phyloP scores from a whole-genome alignment of 2,888 invertebrate genomes.

The Amblyjoppa proteus region DNA sequence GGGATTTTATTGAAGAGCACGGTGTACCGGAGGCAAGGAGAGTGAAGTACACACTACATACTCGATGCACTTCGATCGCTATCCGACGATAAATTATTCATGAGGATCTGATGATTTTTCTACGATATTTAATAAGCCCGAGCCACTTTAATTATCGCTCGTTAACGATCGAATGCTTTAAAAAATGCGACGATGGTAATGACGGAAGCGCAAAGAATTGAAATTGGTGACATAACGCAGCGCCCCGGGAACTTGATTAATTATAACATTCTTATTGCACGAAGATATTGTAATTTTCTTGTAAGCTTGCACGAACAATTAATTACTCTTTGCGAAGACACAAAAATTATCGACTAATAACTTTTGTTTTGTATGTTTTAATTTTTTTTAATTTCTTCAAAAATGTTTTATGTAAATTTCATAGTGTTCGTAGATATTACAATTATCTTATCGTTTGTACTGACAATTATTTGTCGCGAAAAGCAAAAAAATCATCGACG shows the following conservation, averaged over 20 bases:
- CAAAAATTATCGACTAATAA: too few relatives aligned
- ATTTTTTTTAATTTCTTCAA: too few relatives aligned
- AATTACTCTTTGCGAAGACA: too few relatives aligned
- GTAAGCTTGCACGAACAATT: too few relatives aligned
- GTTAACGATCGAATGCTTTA: slow-evolving; percentile 57
- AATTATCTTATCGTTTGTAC: too few relatives aligned
- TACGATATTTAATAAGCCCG: slow-evolving; percentile 52
- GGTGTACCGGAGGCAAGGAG: slow-evolving; percentile 7
- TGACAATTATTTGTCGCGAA: too few relatives aligned
- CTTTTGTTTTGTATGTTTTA: too few relatives aligned
- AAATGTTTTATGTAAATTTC: too few relatives aligned
- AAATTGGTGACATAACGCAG: slow-evolving; percentile 57
- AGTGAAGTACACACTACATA: background rate
- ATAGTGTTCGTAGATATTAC: too few relatives aligned
- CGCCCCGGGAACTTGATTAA: slow-evolving; percentile 14
- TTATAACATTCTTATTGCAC: background rate
- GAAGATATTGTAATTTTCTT: background rate
- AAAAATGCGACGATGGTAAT: slow-evolving; percentile 47
- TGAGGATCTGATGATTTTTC: slow-evolving; percentile 58
- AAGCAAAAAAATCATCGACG: too few relatives aligned
- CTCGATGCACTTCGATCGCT: slow-evolving; percentile 59
- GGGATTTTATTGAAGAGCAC: slow-evolving; percentile 45
- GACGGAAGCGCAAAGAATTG: slow-evolving; percentile 51
- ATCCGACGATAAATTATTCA: slow-evolving; percentile 63
- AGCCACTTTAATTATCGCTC: slow-evolving; percentile 50